phyloP scores from a whole-genome alignment of 2,113 vertebrate species.

The Mellivora capensis region DNA sequence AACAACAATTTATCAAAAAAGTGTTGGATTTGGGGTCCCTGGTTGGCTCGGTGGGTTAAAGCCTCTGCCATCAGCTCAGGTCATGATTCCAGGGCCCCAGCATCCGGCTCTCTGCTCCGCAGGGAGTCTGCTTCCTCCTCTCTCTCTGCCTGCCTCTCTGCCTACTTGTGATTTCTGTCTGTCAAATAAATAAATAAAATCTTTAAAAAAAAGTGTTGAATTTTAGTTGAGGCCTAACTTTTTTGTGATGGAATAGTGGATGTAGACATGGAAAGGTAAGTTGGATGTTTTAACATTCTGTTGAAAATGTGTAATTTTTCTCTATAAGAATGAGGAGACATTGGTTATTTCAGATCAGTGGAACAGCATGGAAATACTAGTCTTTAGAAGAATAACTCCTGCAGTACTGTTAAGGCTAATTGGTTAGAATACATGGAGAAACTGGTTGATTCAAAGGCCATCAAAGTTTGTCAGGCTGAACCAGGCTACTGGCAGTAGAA shows the following conservation, averaged over 20 bases:
- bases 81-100: too few species aligned
- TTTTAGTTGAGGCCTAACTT: neutral
- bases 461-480: neutral
- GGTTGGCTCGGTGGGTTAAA: too few species aligned
- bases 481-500: neutral
- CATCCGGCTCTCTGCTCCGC: too few species aligned
- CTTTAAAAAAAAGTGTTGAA: neutral
- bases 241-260: neutral
- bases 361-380: neutral
- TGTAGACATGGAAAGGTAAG: neutral
- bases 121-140: too few species aligned
- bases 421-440: constrained; percentile 10
- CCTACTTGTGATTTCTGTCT: too few species aligned
- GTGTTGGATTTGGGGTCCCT: neutral
- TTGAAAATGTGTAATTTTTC: neutral
- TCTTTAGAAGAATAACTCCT: neutral
- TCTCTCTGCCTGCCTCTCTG: too few species aligned
- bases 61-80: too few species aligned
- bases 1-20: neutral
- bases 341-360: neutral
- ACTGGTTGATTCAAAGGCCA: neutral
- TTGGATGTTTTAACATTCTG: neutral
- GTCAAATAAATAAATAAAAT: too few species aligned
- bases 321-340: neutral
- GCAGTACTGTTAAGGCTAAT: neutral